A percentile compares a stretch with the other conserved stretches of the same genome.
These are phyloP conservation scores for Orthonyx spaldingii DNA, from an alignment of 2,113 vertebrate species.

Conservation along the genomic window DNA sequence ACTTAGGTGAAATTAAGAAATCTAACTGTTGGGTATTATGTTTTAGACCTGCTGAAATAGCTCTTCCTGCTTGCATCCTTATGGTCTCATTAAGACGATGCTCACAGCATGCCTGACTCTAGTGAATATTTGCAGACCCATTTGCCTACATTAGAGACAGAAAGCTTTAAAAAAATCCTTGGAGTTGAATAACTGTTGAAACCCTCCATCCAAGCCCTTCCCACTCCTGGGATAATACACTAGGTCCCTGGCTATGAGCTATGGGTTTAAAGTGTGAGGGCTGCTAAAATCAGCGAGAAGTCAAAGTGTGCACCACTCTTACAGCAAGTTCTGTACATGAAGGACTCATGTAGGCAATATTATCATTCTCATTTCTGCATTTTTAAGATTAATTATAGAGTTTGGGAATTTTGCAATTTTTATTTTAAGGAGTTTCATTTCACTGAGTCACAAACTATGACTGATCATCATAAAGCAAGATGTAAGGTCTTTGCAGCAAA, in stretches of 20 bases:
- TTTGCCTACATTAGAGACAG: conserved; percentile 80
- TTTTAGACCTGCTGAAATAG: conserved; percentile 69
- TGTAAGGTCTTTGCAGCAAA: not conserved
- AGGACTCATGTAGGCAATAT: not conserved
- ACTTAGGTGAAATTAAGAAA: conserved; percentile 76
- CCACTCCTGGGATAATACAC: not conserved
- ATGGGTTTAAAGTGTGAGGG: not conserved
- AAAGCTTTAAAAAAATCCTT: conserved; percentile 51
- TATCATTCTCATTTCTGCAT: not conserved
- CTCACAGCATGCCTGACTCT: conserved; percentile 74
- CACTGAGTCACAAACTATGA: not conserved
- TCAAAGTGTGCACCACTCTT: not conserved
- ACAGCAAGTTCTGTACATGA: not conserved
- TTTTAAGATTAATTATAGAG: not conserved
- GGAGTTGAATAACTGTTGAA: conserved; percentile 1
- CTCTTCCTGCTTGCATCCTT: conserved; percentile 71
- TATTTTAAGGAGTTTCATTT: not conserved
- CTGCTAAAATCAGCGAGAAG: not conserved
- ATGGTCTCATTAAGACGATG: conserved; percentile 74
- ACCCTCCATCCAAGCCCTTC: not conserved
- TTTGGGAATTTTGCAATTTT: not conserved
- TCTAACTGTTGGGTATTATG: conserved; percentile 65
- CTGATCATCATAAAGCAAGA: not conserved
- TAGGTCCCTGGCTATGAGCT: not conserved
- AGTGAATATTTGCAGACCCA: conserved; percentile 76